Conservation (phyloP, 2,888 invertebrate genomes). For the Tubulanus polymorphus region DNA sequence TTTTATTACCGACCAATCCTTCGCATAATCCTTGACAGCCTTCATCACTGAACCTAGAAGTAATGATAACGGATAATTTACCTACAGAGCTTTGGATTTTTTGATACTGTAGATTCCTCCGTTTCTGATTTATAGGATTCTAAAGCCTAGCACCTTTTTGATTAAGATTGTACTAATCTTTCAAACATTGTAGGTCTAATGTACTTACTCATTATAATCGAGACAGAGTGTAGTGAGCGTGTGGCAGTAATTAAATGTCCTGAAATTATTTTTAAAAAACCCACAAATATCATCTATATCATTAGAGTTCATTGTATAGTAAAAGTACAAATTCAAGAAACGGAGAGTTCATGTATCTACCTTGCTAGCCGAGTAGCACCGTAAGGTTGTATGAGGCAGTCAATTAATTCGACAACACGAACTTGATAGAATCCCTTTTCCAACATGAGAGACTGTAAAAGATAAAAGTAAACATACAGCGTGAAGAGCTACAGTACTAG, state of each 20-base stretch:
- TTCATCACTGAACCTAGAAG: constrained; percentile 49
- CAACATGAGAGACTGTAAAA: constrained; percentile 39
- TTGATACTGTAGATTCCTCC: no score
- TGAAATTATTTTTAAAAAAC: no score
- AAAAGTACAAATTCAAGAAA: no score
- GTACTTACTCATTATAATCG: constrained; percentile 51
- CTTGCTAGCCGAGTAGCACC: constrained; percentile 32
- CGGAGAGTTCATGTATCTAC: no score
- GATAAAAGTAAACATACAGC: not conserved
- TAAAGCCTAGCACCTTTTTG: not conserved
- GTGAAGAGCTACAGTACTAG: no score
- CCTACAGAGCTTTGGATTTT: no score
- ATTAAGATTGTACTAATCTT: not conserved
- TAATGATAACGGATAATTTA: not conserved
- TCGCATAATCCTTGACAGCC: constrained; percentile 43
- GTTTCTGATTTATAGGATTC: no score
- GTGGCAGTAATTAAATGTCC: constrained; percentile 27
- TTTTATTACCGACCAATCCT: constrained; percentile 38
- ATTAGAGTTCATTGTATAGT: no score
- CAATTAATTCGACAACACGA: constrained; percentile 40
- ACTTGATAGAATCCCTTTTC: constrained; percentile 44
- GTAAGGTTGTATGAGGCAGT: constrained; percentile 41
- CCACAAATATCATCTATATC: no score
- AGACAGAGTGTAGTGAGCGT: constrained; percentile 37
- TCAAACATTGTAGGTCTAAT: not conserved